Conservation (phyloP, 2,888 invertebrate genomes). For the Spilarctia lutea region DNA sequence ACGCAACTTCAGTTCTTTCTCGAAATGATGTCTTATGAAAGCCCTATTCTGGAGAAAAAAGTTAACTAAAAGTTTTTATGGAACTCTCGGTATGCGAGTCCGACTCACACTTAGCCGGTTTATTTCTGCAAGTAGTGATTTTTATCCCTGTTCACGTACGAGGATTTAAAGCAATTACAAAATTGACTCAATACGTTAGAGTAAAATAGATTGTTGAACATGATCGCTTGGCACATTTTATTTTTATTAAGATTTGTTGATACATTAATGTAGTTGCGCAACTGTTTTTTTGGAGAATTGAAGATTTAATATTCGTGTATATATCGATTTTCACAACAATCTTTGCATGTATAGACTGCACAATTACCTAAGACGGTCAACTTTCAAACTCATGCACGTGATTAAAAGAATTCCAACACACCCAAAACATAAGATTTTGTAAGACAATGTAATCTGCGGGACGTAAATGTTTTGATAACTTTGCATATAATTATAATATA, state of each 20-base stretch:
- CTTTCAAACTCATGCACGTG: slow-evolving; percentile 1
- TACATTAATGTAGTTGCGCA: not conserved
- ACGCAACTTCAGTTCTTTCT: too few species aligned
- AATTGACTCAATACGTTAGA: too few species aligned
- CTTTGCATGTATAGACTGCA: not conserved
- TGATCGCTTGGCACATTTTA: not conserved
- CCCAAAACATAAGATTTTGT: slow-evolving; percentile 19
- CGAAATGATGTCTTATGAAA: too few species aligned
- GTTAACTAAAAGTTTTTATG: too few species aligned
- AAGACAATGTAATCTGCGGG: slow-evolving; percentile 16
- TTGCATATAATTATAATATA: slow-evolving; percentile 21
- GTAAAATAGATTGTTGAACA: too few species aligned
- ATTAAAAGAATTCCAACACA: slow-evolving; percentile 16
- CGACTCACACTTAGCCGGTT: too few species aligned
- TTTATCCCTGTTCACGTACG: too few species aligned
- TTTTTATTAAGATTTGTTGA: not conserved
- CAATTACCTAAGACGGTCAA: slow-evolving; percentile 4
- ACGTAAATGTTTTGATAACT: slow-evolving; percentile 12
- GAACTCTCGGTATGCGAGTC: too few species aligned
- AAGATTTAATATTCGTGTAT: not conserved
- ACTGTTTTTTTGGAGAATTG: not conserved
- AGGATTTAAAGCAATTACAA: too few species aligned
- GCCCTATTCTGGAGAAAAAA: too few species aligned
- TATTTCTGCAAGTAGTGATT: too few species aligned
- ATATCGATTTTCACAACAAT: slow-evolving; percentile 1